Evolutionary conservation across 2,113 vertebrate species (phyloP).

Genomic region (Eira barbara): DNA sequence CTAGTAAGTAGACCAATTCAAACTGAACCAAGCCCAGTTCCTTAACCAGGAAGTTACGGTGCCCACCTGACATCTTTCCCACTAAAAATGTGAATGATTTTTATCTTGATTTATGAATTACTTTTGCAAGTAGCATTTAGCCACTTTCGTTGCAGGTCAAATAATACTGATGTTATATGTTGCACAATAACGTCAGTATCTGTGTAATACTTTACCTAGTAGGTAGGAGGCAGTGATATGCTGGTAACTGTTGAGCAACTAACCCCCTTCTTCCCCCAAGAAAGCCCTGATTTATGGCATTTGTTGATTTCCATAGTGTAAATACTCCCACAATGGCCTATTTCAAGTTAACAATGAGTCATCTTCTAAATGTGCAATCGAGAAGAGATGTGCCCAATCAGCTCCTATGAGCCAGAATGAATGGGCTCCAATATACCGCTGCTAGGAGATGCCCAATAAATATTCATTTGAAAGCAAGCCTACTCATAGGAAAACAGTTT

Average conservation of each 20-base stretch:
- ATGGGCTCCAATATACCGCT: too few species aligned
- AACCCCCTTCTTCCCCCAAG: not conserved
- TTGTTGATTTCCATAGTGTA: not conserved
- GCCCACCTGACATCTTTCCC: not conserved
- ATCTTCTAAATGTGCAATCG: not conserved
- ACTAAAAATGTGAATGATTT: not conserved
- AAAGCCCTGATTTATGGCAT: not conserved
- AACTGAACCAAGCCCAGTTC: not conserved
- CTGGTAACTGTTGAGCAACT: not conserved
- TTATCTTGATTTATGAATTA: not conserved
- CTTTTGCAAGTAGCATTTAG: not conserved
- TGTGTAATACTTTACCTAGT: not conserved
- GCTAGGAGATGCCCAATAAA: not conserved
- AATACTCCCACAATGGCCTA: not conserved
- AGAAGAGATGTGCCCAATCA: not conserved
- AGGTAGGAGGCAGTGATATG: not conserved
- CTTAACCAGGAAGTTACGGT: not conserved
- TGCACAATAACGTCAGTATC: fast-evolving
- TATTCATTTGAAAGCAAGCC: not conserved
- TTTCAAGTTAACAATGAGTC: not conserved
- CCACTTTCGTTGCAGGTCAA: not conserved
- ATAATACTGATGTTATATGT: too few species aligned
- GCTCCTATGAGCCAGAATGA: not conserved
- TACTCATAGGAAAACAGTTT: not conserved
- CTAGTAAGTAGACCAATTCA: not conserved